Conservation (phyloP, 1,140 invertebrate species). For the Mercenaria mercenaria region DNA sequence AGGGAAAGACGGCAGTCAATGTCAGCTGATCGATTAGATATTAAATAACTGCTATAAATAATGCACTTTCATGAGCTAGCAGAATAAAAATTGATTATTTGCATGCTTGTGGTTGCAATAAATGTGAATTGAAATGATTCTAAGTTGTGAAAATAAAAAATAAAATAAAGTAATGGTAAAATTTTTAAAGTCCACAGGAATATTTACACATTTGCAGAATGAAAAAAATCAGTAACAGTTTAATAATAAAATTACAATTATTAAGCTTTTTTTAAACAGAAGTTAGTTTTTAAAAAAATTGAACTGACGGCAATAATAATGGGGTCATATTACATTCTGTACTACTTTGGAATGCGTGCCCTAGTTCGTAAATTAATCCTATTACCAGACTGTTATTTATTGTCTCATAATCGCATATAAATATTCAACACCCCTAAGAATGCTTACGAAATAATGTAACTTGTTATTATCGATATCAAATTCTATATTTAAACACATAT, state of each 20-base stretch:
- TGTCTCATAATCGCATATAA: background rate
- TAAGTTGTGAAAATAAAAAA: too few relatives aligned
- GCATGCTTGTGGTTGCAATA: too few relatives aligned
- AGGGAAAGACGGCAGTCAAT: background rate
- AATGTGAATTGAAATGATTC: too few relatives aligned
- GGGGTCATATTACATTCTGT: background rate
- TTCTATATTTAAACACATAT: slow-evolving; percentile 1
- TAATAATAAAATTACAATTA: too few relatives aligned
- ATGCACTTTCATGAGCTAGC: too few relatives aligned
- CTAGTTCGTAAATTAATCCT: background rate
- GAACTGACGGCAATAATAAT: background rate
- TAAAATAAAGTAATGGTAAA: too few relatives aligned
- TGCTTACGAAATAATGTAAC: background rate
- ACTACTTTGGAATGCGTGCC: background rate
- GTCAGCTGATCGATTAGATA: background rate
- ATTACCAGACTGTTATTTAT: background rate
- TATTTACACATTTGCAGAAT: too few relatives aligned
- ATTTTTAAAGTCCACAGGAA: too few relatives aligned
- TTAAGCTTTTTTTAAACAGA: too few relatives aligned
- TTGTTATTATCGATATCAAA: background rate
- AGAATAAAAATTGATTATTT: too few relatives aligned
- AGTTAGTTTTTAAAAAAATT: too few relatives aligned
- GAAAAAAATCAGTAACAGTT: too few relatives aligned
- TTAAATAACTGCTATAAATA: background rate
- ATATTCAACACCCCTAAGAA: background rate